These are phyloP conservation scores for Masnerella sp. DNA, from an alignment of 2,888 invertebrate species.

Conservation along the genomic window DNA sequence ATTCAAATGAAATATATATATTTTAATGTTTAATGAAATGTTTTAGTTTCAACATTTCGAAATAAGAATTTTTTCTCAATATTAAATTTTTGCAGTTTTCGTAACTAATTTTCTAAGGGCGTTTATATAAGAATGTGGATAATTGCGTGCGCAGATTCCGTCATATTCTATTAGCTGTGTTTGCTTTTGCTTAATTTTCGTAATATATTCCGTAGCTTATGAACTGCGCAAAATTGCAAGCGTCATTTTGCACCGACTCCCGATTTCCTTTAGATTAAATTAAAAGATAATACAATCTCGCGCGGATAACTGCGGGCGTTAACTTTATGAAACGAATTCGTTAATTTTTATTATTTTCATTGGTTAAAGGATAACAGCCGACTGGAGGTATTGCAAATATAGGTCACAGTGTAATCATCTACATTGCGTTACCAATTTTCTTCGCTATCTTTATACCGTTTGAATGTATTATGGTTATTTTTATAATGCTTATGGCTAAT, in stretches of 20 bases:
- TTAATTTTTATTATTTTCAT: conserved; percentile 23
- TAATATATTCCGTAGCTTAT: conserved; percentile 27
- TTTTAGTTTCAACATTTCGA: too few species aligned
- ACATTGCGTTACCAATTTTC: too few species aligned
- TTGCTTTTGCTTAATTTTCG: conserved; percentile 45
- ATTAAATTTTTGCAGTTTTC: too few species aligned
- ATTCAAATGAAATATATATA: too few species aligned
- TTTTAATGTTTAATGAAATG: too few species aligned
- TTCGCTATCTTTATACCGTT: not conserved
- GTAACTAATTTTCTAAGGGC: too few species aligned
- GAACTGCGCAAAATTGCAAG: conserved; percentile 19
- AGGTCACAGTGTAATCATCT: too few species aligned
- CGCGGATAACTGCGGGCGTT: conserved; percentile 14
- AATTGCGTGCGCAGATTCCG: conserved; percentile 22
- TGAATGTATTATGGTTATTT: too few species aligned
- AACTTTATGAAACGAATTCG: conserved; percentile 10
- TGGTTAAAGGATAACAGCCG: conserved; percentile 9
- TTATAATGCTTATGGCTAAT: too few species aligned
- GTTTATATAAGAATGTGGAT: conserved; percentile 26
- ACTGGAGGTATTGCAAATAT: too few species aligned
- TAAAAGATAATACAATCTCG: conserved; percentile 44
- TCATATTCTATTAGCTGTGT: conserved; percentile 41
- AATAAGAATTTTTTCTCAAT: too few species aligned
- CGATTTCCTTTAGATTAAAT: conserved; percentile 47
- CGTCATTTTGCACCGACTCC: conserved; percentile 33